Evolutionary conservation across 1,140 invertebrate genomes (phyloP).

Genomic region (Bilobella aurantiaca): DNA sequence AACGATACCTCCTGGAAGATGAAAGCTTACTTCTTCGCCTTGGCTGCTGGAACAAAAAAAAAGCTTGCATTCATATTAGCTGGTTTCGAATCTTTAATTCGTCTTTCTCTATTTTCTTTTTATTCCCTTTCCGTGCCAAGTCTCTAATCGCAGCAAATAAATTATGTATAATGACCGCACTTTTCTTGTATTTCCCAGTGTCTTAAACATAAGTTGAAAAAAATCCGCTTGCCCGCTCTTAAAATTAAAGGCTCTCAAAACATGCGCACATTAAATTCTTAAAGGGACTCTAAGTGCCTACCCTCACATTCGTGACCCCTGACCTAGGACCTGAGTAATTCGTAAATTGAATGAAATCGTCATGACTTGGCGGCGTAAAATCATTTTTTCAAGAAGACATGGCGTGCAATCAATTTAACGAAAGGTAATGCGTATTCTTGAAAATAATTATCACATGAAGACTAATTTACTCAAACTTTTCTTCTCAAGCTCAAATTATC

Average conservation of each 20-base stretch:
- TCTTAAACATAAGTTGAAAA: neutral
- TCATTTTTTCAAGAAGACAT: too few species aligned
- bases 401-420: too few species aligned
- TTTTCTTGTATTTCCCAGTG: neutral
- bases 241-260: neutral
- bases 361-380: neutral
- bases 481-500: too few species aligned
- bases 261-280: neutral
- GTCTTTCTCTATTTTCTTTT: neutral
- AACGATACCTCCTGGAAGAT: too few species aligned
- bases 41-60: too few species aligned
- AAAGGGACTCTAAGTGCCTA: neutral
- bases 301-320: neutral
- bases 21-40: too few species aligned
- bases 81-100: too few species aligned
- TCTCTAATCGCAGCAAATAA: constrained; percentile 1
- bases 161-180: neutral
- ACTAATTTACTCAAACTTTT: too few species aligned
- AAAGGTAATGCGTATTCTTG: too few species aligned
- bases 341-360: neutral
- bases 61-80: too few species aligned
- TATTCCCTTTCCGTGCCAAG: neutral
- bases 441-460: too few species aligned
- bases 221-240: neutral
- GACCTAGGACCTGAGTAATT: neutral